Conservation (phyloP, 1,140 invertebrate genomes). For the Maconellicoccus hirsutus region DNA sequence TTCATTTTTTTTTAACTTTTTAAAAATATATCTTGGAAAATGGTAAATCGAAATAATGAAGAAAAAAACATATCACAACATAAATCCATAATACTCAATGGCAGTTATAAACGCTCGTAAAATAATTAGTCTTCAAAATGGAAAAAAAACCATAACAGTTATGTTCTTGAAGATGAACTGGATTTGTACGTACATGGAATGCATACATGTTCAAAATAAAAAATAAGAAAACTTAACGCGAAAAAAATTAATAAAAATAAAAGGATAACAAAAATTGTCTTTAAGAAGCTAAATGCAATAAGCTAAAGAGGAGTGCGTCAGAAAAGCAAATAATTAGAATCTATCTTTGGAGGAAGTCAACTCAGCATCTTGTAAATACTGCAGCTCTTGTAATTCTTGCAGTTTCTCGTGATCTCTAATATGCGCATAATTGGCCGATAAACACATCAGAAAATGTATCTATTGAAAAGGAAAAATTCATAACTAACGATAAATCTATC, state of each 20-base stretch:
- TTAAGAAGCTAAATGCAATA: neutral
- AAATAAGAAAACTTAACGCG: neutral
- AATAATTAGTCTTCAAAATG: neutral
- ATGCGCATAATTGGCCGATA: constrained; percentile 90
- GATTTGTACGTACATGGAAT: neutral
- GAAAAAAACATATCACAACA: too few relatives aligned
- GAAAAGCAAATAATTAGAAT: constrained; percentile 43
- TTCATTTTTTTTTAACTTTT: too few relatives aligned
- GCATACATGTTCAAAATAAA: too few relatives aligned
- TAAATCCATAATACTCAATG: neutral
- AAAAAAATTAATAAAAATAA: neutral
- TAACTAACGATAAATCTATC: neutral
- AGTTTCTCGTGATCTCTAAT: constrained; percentile 88
- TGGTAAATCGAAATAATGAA: too few relatives aligned
- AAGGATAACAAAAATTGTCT: neutral
- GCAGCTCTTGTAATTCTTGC: constrained; percentile 78
- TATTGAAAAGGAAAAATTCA: constrained; percentile 33
- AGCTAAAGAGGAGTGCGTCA: neutral
- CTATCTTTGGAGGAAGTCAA: constrained; percentile 50
- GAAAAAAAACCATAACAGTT: neutral
- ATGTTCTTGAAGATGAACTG: neutral
- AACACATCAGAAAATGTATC: constrained; percentile 86
- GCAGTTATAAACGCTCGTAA: neutral
- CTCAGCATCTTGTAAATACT: constrained; percentile 71
- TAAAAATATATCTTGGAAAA: too few relatives aligned